Conservation (phyloP, 2,888 invertebrate genomes). For the Melipona beecheii region DNA sequence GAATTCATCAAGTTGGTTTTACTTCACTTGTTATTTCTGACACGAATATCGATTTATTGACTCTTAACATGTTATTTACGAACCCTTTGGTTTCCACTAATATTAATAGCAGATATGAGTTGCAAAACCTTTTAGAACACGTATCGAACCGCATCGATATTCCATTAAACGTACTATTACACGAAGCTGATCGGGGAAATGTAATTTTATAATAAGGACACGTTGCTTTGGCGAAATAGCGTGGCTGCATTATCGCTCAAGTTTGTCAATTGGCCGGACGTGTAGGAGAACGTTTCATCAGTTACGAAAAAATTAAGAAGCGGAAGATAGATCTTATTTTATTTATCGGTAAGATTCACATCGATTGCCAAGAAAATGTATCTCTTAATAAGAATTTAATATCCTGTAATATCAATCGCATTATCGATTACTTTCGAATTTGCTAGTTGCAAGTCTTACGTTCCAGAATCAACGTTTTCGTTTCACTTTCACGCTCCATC, state of each 20-base stretch:
- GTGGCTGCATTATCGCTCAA: slow-evolving; percentile 15
- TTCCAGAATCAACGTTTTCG: too few relatives aligned
- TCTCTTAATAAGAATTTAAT: too few relatives aligned
- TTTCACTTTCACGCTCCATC: too few relatives aligned
- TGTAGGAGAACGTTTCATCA: background rate
- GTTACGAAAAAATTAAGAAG: too few relatives aligned
- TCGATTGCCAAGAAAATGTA: too few relatives aligned
- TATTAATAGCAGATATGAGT: slow-evolving; percentile 52
- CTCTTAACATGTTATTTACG: slow-evolving; percentile 55
- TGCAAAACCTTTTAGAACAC: slow-evolving; percentile 51
- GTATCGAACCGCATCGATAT: slow-evolving; percentile 36
- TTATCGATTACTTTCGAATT: background rate
- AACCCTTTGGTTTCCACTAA: slow-evolving; percentile 54
- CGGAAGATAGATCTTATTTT: too few relatives aligned
- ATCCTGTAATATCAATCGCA: background rate
- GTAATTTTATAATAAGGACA: slow-evolving; percentile 44
- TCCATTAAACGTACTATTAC: slow-evolving; percentile 41
- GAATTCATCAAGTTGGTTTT: slow-evolving; percentile 24
- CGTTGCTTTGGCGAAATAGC: slow-evolving; percentile 15
- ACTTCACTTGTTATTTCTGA: slow-evolving; percentile 42
- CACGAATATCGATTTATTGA: slow-evolving; percentile 54
- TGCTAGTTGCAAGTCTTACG: background rate
- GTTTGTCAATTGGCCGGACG: slow-evolving; percentile 17
- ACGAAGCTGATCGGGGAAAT: slow-evolving; percentile 37
- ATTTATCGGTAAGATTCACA: too few relatives aligned